phyloP scores from a whole-genome alignment of 1,140 invertebrate genomes.

The Metopolophium dirhodum region DNA sequence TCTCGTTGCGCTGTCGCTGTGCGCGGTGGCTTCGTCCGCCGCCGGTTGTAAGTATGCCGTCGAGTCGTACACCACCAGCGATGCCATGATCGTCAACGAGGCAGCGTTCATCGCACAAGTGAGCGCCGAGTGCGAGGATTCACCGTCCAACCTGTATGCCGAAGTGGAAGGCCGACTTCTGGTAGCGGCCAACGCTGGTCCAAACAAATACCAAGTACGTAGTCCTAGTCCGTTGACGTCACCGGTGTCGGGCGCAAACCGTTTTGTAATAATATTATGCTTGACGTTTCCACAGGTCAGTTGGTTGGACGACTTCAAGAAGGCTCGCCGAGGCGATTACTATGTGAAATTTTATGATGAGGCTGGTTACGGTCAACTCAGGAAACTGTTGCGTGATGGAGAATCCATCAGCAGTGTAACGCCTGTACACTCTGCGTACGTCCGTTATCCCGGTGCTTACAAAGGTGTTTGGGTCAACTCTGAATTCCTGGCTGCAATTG shows the following conservation, averaged over 20 bases:
- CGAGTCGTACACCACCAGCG: conserved; percentile 82
- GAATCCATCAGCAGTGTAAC: conserved; percentile 74
- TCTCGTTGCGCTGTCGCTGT: conserved; percentile 23
- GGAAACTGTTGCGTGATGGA: conserved; percentile 75
- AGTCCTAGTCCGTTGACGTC: conserved; percentile 65
- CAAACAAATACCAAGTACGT: conserved; percentile 86
- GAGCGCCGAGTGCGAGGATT: conserved; percentile 72
- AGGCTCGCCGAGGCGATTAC: conserved; percentile 79
- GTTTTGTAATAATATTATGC: background rate
- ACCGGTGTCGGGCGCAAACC: rapidly evolving
- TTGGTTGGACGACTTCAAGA: conserved; percentile 86
- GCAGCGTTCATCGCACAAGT: conserved; percentile 82
- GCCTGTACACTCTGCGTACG: conserved; percentile 75
- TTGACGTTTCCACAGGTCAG: conserved; percentile 72
- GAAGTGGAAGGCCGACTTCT: conserved; percentile 83
- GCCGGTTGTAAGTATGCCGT: conserved; percentile 53
- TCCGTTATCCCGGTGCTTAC: conserved; percentile 86
- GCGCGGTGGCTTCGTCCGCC: background rate
- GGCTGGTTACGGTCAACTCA: conserved; percentile 84
- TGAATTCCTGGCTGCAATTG: conserved; percentile 83
- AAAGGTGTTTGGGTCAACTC: conserved; percentile 91
- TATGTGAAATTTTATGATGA: conserved; percentile 86
- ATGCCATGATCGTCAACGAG: conserved; percentile 86
- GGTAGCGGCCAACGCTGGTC: conserved; percentile 75
- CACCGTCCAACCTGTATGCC: conserved; percentile 78